Conservation (phyloP, 2,888 invertebrate genomes). For the Geophilus truncorum region DNA sequence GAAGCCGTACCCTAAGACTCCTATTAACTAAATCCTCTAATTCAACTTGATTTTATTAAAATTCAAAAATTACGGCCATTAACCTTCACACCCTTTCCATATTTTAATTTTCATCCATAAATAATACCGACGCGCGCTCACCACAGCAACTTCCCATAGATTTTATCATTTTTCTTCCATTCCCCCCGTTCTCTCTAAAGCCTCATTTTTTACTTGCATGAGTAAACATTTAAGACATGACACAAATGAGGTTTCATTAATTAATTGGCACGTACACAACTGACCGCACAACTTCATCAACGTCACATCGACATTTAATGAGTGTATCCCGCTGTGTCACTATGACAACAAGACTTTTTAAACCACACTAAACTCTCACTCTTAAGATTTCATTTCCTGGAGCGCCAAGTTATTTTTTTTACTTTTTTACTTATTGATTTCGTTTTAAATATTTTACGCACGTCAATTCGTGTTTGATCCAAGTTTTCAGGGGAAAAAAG, state of each 20-base stretch:
- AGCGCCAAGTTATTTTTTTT: neutral
- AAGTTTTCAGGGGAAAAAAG: neutral
- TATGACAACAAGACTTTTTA: neutral
- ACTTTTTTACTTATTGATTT: neutral
- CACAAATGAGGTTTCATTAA: conserved; percentile 18
- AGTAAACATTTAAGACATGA: conserved; percentile 11
- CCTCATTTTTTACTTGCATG: neutral
- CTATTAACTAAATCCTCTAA: neutral
- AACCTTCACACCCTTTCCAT: neutral
- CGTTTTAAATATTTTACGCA: neutral
- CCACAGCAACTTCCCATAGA: neutral
- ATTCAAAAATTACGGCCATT: neutral
- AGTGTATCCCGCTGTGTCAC: neutral
- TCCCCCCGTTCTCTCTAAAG: too few species aligned
- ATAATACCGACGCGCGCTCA: neutral
- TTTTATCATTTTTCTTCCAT: neutral
- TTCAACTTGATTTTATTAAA: too few species aligned
- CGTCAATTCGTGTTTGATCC: neutral
- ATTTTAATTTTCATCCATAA: neutral
- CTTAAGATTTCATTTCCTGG: neutral
- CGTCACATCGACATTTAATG: neutral
- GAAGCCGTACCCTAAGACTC: neutral
- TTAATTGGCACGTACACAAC: neutral
- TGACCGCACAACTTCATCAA: conserved; percentile 21
- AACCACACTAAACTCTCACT: neutral